Evolutionary conservation across 2,113 vertebrate species (phyloP).

Genomic region (Mormyrus lacerda): DNA sequence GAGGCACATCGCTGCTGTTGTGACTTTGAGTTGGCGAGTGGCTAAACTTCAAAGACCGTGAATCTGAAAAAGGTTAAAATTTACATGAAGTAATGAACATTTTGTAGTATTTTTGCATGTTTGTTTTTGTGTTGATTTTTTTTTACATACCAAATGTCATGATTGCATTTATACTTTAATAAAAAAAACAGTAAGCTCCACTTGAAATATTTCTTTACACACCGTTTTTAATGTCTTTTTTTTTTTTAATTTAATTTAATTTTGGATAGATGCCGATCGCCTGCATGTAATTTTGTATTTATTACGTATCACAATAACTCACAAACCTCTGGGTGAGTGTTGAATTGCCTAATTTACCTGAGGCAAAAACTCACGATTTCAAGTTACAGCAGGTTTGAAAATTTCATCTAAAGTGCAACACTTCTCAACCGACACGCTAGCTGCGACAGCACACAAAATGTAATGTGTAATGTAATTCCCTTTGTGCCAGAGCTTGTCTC

Average conservation of each 20-base stretch:
- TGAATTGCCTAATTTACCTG: background rate
- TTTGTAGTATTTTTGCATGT: background rate
- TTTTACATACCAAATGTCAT: slow-evolving; percentile 1
- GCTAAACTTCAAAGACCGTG: background rate
- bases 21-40: background rate
- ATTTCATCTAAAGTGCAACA: background rate
- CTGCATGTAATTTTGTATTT: background rate
- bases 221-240: background rate
- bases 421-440: background rate
- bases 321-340: background rate
- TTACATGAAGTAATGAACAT: background rate
- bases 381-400: background rate
- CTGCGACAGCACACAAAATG: background rate
- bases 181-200: background rate
- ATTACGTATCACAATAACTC: background rate
- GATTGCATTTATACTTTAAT: background rate
- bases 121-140: background rate
- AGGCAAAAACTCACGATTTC: background rate
- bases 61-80: background rate
- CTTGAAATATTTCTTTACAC: background rate
- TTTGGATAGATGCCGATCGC: background rate
- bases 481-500: background rate
- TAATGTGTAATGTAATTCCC: background rate
- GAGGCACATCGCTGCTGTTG: background rate
- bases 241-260: background rate